A percentile compares a stretch with the other conserved stretches of the same genome.
Conservation (phyloP, 2,888 invertebrate species). For the Ditylenchus weischeri region DNA sequence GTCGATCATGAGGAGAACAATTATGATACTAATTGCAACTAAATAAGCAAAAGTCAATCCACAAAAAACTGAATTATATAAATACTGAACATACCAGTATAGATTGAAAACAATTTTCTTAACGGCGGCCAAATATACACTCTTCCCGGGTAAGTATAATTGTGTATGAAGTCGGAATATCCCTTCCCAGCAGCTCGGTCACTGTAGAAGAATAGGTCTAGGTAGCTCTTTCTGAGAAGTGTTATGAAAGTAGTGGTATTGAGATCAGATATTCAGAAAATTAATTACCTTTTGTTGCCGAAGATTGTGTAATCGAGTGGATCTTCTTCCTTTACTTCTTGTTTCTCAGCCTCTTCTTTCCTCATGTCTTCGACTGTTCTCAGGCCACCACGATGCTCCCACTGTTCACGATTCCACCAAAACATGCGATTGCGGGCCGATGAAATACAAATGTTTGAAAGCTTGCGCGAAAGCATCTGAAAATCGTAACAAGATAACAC, state of each 20-base stretch:
- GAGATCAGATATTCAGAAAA: no score
- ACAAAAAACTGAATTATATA: conserved; percentile 11
- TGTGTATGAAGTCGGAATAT: conserved; percentile 47
- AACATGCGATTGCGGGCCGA: no score
- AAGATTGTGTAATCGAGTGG: conserved; percentile 43
- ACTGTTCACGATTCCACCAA: no score
- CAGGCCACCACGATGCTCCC: conserved; percentile 18
- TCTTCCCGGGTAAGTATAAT: conserved; percentile 39
- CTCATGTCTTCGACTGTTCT: conserved; percentile 20
- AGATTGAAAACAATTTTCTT: neutral
- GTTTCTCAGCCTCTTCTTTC: conserved; percentile 16
- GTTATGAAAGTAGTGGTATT: no score
- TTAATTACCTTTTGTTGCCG: conserved; percentile 29
- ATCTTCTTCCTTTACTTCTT: conserved; percentile 23
- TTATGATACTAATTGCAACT: conserved; percentile 28
- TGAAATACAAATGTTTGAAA: no score
- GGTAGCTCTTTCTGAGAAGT: no score
- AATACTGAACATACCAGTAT: no score
- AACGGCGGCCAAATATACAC: conserved; percentile 54
- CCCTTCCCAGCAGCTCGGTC: conserved; percentile 48
- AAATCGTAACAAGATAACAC: no score
- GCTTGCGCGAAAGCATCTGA: no score
- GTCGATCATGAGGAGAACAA: conserved; percentile 33
- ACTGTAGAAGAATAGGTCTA: conserved; percentile 40
- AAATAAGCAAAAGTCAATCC: conserved; percentile 43